Conservation (phyloP, 2,888 invertebrate genomes). For the Automeris io region DNA sequence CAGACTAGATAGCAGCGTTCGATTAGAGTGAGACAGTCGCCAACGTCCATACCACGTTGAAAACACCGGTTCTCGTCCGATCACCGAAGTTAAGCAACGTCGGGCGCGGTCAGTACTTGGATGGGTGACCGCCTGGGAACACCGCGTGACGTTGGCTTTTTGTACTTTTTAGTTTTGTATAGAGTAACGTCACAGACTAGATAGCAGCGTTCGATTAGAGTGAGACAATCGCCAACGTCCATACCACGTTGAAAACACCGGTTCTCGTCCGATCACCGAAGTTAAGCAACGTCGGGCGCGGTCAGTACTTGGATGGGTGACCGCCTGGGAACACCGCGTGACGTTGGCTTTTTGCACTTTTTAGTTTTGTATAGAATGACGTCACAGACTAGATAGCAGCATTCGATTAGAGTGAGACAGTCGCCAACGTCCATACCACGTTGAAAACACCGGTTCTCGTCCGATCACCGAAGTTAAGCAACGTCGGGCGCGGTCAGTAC, state of each 20-base stretch:
- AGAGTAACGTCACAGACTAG: no score
- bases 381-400: no score
- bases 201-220: no score
- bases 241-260: slow-evolving; percentile 56
- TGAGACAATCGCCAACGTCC: slow-evolving; percentile 17
- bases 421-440: no score
- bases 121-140: slow-evolving; percentile 63
- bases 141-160: slow-evolving; percentile 48
- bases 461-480: slow-evolving; percentile 72
- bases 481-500: slow-evolving; percentile 69
- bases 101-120: slow-evolving; percentile 63
- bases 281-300: slow-evolving; percentile 69
- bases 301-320: slow-evolving; percentile 72
- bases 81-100: slow-evolving; percentile 64
- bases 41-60: no score
- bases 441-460: slow-evolving; percentile 69
- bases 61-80: slow-evolving; percentile 62
- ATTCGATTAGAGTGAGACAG: no score
- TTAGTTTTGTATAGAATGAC: no score
- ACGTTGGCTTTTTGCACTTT: slow-evolving; percentile 50
- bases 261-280: slow-evolving; percentile 73
- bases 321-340: slow-evolving; percentile 64
- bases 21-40: no score
- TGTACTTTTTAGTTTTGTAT: no score
- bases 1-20: no score